Percentiles rank a stretch among this genome's conserved stretches.
These are phyloP conservation scores for Cydia pomonella DNA, from an alignment of 1,140 invertebrate genomes.

Conservation along the genomic window DNA sequence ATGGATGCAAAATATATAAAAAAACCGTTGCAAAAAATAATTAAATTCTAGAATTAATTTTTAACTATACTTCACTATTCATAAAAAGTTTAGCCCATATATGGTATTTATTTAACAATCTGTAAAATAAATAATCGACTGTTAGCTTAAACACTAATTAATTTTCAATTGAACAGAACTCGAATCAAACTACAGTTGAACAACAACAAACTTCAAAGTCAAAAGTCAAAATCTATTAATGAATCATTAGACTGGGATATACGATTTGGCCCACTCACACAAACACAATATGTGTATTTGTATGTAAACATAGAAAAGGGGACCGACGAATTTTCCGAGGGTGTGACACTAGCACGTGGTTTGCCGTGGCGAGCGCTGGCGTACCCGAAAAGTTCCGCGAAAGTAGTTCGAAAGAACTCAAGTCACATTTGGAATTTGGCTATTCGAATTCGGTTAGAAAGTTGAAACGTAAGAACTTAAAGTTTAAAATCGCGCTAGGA, in stretches of 20 bases:
- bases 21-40: no score
- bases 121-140: not conserved
- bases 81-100: no score
- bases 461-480: not conserved
- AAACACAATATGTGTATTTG: constrained; percentile 39
- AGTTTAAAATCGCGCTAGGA: not conserved
- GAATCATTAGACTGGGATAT: constrained; percentile 62
- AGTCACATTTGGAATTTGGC: constrained; percentile 42
- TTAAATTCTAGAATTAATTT: no score
- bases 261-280: constrained; percentile 53
- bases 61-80: no score
- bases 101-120: no score
- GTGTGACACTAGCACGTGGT: constrained; percentile 70
- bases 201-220: constrained; percentile 41
- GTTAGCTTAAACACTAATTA: constrained; percentile 1
- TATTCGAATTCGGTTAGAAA: constrained; percentile 46
- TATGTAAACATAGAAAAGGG: constrained; percentile 52
- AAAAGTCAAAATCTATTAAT: constrained; percentile 64
- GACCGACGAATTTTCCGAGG: constrained; percentile 64
- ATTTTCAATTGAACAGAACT: constrained; percentile 6
- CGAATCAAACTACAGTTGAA: constrained; percentile 26
- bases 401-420: constrained; percentile 41
- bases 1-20: no score
- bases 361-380: constrained; percentile 69
- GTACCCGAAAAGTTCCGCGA: constrained; percentile 55